Conservation (phyloP, 2,797 vertebrate species). For the Enteromius fasciolatus region DNA sequence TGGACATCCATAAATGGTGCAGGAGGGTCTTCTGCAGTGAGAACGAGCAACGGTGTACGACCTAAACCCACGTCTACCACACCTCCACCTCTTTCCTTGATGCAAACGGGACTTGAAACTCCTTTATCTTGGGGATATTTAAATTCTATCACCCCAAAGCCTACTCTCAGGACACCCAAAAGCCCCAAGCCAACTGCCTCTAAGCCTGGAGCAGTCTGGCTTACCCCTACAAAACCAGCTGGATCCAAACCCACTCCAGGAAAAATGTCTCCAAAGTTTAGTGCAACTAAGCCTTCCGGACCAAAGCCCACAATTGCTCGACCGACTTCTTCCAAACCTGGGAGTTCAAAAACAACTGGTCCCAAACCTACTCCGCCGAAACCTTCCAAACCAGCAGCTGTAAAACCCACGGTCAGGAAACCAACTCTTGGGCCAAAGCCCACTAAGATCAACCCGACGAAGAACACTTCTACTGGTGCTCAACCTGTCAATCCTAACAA, state of each 20-base stretch:
- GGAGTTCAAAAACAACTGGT: constrained; percentile 10
- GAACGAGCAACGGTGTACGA: constrained; percentile 17
- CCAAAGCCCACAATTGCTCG: constrained; percentile 15
- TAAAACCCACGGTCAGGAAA: constrained; percentile 36
- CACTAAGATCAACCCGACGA: constrained; percentile 55
- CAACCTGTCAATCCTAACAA: constrained; percentile 34
- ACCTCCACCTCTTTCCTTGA: constrained; percentile 61
- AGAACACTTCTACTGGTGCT: constrained; percentile 58
- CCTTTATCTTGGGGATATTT: constrained; percentile 34
- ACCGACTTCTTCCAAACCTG: constrained; percentile 30
- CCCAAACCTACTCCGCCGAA: constrained; percentile 22
- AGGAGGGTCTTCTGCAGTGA: constrained; percentile 20
- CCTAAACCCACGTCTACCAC: constrained; percentile 59
- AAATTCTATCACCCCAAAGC: constrained; percentile 73
- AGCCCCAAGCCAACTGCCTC: constrained; percentile 20
- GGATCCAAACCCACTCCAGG: constrained; percentile 34
- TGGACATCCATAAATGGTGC: constrained; percentile 22
- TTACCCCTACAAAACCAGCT: constrained; percentile 18
- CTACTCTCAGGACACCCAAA: constrained; percentile 51
- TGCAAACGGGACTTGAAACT: constrained; percentile 57
- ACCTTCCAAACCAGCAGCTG: constrained; percentile 31
- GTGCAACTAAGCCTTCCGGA: constrained; percentile 10
- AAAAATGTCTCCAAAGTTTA: constrained; percentile 26
- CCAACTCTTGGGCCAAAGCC: constrained; percentile 44
- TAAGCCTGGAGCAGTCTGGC: constrained; percentile 19